Percentiles rank a stretch among this genome's conserved stretches.
phyloP scores from a whole-genome alignment of 1,140 invertebrate species.

The Sarcophaga peregrina region DNA sequence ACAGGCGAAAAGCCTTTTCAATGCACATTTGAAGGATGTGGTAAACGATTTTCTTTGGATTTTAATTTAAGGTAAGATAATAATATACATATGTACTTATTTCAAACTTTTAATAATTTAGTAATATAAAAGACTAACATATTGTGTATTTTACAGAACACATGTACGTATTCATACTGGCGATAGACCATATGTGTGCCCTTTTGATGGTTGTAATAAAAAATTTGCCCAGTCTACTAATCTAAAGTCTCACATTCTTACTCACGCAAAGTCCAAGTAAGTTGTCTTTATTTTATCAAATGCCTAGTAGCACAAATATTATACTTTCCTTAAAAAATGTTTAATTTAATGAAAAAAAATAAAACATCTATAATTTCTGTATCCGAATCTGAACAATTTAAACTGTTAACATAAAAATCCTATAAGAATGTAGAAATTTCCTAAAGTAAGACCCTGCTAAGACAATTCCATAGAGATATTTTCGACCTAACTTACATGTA shows the following conservation, averaged over 20 bases:
- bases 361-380: too few relatives aligned
- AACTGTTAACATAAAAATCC: too few relatives aligned
- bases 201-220: constrained; percentile 98
- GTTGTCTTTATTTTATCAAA: neutral
- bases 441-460: too few relatives aligned
- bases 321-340: too few relatives aligned
- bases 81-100: neutral
- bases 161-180: constrained; percentile 98
- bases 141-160: constrained; percentile 68
- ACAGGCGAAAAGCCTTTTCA: constrained; percentile 97
- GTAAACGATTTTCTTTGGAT: constrained; percentile 96
- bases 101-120: too few relatives aligned
- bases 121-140: too few relatives aligned
- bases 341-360: too few relatives aligned
- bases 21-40: constrained; percentile 98
- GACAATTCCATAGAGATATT: too few relatives aligned
- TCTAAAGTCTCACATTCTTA: constrained; percentile 97
- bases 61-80: constrained; percentile 81
- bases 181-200: constrained; percentile 96
- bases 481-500: too few relatives aligned
- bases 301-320: too few relatives aligned
- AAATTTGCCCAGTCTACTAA: constrained; percentile 99
- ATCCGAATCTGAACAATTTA: too few relatives aligned
- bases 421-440: too few relatives aligned
- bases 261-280: constrained; percentile 92